Evolutionary conservation across 2,797 vertebrate species (phyloP), one percentile per base, ranked within the genome.

Genomic region (Sciaenops ocellatus): DNA sequence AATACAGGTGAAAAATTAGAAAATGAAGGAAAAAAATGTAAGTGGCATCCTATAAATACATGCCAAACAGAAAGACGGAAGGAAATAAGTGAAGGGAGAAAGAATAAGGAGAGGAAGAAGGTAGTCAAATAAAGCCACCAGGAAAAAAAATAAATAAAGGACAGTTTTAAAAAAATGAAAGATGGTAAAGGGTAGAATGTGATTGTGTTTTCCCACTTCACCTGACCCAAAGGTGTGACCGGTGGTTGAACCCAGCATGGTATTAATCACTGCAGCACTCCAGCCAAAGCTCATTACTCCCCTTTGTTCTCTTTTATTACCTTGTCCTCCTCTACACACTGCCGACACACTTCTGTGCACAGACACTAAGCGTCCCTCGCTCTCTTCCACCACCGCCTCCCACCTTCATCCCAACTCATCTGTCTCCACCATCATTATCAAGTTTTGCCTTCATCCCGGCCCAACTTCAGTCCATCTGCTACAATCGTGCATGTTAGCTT

Each of bases 191-290:
- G 13, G 73, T 72, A 22, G 17, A 44, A 54, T 5, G 18, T 63
- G 59, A 62, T 71, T 75, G 42, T 79, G 64, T 77, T 76, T 61
- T 62, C 56, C 61, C 47, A 28, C 22, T 67, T 41, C 64, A 81
- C 69, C 76, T 87, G 82, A 87, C 71, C 80, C 63, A 69, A 74
- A 85, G 77, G 76, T 89, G 78, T 83, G 86, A 90, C 90, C 76
- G 46, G 65, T 63, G 63, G 28, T 73, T 92, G 92, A 92, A 91
- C 86, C 86, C 81, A 73, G 79, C 52, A 0, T 73, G 76, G 82
- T 83, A 82, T 90, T 89, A 88, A 92, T 90, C 91, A 87, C 79
- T 60, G 73, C 62, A 62, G 71, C 71, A 44, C 82, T 80, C 65
- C 51, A 76, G 72, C 81, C 73, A 85, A 87, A 88, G 57, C 83